phyloP scores from a whole-genome alignment of 1,140 invertebrate species.

The Hormaphis cornu region DNA sequence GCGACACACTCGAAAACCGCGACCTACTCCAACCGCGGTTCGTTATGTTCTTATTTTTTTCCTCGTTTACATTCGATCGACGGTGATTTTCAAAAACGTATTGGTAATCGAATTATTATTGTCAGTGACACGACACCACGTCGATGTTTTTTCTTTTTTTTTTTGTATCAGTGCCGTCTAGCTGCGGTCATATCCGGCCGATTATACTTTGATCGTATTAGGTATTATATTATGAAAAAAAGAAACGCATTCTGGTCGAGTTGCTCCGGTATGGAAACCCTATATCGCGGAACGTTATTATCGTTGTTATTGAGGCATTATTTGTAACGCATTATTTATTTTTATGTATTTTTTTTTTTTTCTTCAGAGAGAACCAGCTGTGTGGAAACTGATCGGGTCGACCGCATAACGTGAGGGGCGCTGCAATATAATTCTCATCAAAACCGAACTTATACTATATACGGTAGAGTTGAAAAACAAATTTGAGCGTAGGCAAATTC shows the following conservation, averaged over 20 bases:
- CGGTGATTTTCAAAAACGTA: neutral
- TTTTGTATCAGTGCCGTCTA: too few relatives aligned
- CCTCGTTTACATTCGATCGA: too few relatives aligned
- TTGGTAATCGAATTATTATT: slow-evolving; percentile 11
- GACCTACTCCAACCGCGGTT: too few relatives aligned
- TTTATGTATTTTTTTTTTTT: neutral
- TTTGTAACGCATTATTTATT: neutral
- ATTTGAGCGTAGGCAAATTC: too few relatives aligned
- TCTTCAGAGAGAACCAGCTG: neutral
- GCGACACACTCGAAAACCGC: too few relatives aligned
- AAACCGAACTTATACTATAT: too few relatives aligned
- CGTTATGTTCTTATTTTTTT: too few relatives aligned
- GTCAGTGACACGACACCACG: neutral
- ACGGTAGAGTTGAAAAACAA: too few relatives aligned
- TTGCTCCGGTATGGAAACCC: slow-evolving; percentile 19
- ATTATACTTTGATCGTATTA: slow-evolving; percentile 6
- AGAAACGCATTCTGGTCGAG: slow-evolving; percentile 27
- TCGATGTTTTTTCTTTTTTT: too few relatives aligned
- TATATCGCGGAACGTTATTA: slow-evolving; percentile 7
- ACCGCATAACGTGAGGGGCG: too few relatives aligned
- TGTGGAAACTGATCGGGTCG: too few relatives aligned
- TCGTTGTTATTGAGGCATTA: slow-evolving; percentile 2
- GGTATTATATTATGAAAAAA: slow-evolving; percentile 9
- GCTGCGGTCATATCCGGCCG: slow-evolving; percentile 14
- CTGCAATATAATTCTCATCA: too few relatives aligned